These are phyloP conservation scores for Apamea sordens DNA, from an alignment of 2,888 invertebrate genomes.

Conservation along the genomic window DNA sequence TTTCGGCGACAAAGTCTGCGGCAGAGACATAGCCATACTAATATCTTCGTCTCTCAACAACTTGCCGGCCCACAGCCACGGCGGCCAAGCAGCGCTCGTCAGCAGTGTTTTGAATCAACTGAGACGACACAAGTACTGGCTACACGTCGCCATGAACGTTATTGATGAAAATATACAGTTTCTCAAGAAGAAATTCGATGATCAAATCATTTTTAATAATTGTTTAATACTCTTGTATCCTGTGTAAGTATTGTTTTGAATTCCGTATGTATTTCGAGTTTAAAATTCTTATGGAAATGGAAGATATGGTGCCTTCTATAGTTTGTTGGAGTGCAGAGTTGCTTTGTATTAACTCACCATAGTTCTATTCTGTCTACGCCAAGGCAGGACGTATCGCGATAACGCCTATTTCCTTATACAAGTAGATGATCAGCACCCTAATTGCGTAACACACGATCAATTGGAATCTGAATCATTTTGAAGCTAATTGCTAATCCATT, in stretches of 20 bases:
- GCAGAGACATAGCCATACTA: constrained; percentile 81
- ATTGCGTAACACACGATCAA: too few relatives aligned
- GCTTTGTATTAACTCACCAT: neutral
- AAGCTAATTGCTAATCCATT: too few relatives aligned
- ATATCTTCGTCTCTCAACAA: constrained; percentile 77
- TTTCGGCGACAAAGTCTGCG: constrained; percentile 89
- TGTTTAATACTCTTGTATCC: constrained; percentile 93
- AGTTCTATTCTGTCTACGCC: neutral
- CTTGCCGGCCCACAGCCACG: constrained; percentile 20
- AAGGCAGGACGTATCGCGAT: neutral
- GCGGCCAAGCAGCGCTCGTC: constrained; percentile 5
- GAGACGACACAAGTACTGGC: constrained; percentile 91
- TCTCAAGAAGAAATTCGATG: constrained; percentile 88
- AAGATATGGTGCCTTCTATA: neutral
- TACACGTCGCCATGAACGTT: constrained; percentile 90
- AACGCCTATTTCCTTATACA: neutral
- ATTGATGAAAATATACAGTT: constrained; percentile 91
- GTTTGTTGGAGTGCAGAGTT: neutral
- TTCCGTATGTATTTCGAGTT: neutral
- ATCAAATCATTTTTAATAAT: constrained; percentile 90
- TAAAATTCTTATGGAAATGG: neutral
- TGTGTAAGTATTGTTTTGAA: constrained; percentile 84
- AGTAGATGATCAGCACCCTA: too few relatives aligned
- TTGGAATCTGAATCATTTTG: too few relatives aligned
- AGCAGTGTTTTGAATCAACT: constrained; percentile 76